Conservation (phyloP, 2,113 vertebrate genomes). For the Columba livia region DNA sequence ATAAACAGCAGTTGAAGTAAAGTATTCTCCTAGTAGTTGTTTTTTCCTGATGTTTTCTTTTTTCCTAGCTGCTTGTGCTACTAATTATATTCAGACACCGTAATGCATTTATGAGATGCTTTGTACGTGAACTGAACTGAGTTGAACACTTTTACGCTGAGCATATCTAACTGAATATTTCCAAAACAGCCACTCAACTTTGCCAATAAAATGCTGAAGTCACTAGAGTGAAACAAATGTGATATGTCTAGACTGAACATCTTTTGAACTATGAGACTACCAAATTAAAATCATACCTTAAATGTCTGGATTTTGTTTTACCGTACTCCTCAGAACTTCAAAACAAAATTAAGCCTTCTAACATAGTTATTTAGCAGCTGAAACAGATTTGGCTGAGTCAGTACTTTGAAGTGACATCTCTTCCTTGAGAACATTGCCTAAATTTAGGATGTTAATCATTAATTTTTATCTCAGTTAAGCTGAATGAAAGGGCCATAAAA, state of each 20-base stretch:
- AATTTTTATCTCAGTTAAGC: background rate
- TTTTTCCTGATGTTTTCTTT: background rate
- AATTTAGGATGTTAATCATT: background rate
- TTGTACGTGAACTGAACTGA: background rate
- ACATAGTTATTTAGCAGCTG: background rate
- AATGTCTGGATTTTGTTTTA: background rate
- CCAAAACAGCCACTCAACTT: background rate
- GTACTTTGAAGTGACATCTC: background rate
- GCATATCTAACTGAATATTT: background rate
- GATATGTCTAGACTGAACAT: background rate
- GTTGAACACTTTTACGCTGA: background rate
- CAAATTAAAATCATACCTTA: background rate
- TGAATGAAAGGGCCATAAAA: background rate
- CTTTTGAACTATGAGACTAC: background rate
- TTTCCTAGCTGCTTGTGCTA: background rate
- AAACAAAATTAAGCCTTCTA: background rate
- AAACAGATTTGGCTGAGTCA: background rate
- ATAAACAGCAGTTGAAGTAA: background rate
- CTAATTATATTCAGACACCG: background rate
- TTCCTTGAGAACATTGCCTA: background rate
- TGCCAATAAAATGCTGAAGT: background rate
- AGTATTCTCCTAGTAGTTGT: background rate
- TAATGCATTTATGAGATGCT: background rate
- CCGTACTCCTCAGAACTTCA: background rate
- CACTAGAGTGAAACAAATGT: background rate